Evolutionary conservation across 2,113 vertebrate genomes (phyloP).

Genomic region (Ovibos moschatus): DNA sequence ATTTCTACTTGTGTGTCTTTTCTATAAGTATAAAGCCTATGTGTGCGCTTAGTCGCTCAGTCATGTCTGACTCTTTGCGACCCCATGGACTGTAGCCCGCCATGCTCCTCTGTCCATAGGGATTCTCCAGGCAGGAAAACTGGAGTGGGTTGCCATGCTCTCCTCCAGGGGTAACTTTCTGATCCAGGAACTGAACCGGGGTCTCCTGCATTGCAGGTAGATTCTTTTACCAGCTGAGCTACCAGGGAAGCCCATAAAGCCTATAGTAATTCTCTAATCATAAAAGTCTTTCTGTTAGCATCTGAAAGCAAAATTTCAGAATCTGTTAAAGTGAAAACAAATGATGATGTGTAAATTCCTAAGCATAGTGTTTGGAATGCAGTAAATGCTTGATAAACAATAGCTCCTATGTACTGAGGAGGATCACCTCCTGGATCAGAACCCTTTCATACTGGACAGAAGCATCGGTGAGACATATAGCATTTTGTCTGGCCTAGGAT

Average conservation of each 20-base stretch:
- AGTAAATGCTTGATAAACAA: neutral
- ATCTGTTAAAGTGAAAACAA: slow-evolving; percentile 21
- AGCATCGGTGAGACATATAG: neutral
- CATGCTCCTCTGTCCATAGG: neutral
- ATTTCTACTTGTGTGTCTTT: neutral
- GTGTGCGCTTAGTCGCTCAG: neutral
- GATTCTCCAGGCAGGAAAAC: neutral
- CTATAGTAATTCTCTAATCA: neutral
- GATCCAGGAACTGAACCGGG: neutral
- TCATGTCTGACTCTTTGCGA: neutral
- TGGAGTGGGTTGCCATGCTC: neutral
- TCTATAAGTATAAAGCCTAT: neutral
- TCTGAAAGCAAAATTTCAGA: neutral
- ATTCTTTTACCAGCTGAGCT: neutral
- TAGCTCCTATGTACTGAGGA: neutral
- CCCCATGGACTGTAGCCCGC: neutral
- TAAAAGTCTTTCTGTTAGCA: neutral
- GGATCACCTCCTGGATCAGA: neutral
- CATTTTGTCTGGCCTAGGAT: neutral
- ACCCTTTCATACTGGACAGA: neutral
- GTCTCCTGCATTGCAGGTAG: neutral
- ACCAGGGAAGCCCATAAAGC: neutral
- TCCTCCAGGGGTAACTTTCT: neutral
- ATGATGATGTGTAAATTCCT: neutral
- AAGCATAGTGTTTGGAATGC: neutral